Evolutionary conservation across 2,113 vertebrate species (phyloP).

Genomic region (Pterophyllum scalare): DNA sequence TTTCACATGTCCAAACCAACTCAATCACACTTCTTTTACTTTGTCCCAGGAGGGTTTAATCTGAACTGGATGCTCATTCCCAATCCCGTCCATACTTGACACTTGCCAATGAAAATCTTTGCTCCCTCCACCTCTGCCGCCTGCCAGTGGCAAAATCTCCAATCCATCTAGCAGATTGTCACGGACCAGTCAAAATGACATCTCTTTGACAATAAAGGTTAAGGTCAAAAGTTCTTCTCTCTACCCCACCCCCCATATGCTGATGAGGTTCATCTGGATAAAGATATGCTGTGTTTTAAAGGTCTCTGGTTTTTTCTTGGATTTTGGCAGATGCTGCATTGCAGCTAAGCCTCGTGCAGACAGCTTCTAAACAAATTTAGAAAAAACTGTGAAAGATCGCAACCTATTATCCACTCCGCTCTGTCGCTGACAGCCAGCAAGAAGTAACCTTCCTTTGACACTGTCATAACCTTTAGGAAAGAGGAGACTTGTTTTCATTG

Average conservation of each 20-base stretch:
- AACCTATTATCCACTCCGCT: slow-evolving; percentile 28
- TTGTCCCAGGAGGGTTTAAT: not conserved
- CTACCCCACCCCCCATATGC: not conserved
- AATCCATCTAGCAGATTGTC: not conserved
- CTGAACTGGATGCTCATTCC: not conserved
- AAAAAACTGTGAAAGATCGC: slow-evolving; percentile 51
- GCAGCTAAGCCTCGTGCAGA: slow-evolving; percentile 68
- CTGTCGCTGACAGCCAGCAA: slow-evolving; percentile 58
- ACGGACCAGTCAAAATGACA: not conserved
- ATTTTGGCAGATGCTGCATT: slow-evolving; percentile 64
- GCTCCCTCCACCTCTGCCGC: not conserved
- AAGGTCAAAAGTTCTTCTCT: slow-evolving; percentile 46
- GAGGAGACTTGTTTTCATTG: not conserved
- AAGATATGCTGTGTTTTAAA: slow-evolving; percentile 64
- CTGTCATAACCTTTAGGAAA: slow-evolving; percentile 43
- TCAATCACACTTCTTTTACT: not conserved
- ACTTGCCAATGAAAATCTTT: not conserved
- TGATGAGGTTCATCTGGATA: slow-evolving; percentile 53
- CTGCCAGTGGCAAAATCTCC: not conserved
- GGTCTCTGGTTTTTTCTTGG: slow-evolving; percentile 55
- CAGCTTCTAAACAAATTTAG: slow-evolving; percentile 52
- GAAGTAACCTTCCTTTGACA: slow-evolving; percentile 35
- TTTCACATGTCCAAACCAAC: too few species aligned
- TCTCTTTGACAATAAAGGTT: slow-evolving; percentile 32
- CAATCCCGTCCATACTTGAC: not conserved